Evolutionary conservation across 2,888 invertebrate genomes (phyloP), one percentile per base, ranked within the genome.

Genomic region (Epistrophe grossulariae): DNA sequence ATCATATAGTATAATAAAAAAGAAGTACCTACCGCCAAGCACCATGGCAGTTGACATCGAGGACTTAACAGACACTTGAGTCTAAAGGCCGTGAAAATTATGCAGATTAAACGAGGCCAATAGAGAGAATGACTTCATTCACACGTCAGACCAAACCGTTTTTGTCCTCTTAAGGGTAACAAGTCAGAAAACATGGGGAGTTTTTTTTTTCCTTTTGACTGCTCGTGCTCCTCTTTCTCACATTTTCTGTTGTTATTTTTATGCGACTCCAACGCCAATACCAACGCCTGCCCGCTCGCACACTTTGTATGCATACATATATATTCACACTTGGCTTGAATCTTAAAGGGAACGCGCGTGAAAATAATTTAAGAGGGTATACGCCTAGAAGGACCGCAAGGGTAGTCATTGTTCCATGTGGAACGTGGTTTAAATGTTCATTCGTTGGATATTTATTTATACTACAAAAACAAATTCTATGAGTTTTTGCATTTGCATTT

Each of bases 61-160:
- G 88, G 82, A 82, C 90, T 90, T 90, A 90, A 90, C 90, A 89
- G 90, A 90, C 89, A 90, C 90, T 90, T 90, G 90, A 90, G 84
- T 81, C 66, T 83, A 79, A 79, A 82, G 79, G 83, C 84, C 80
- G 77, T 84, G 76, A 82, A 90, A 89, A 90, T 90, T 90, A 90
- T 90, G 90, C 89, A 90, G 90, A 90, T 90, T 90, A 90, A 90
- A 90, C 89, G 89, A 89, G 89, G 89, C 89, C 89, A 89, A 84
- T 88, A 83, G 83, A 87, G 87, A 83, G 87, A 87, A 87, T 76
- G 82, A 83, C 87, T 83, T 71, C 87, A 87, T 87, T 83, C 87
- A 87, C 87, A 87, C 87, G 87, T 83, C 87, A 87, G 83, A 71
- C 79, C 70, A 57, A 79, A 79, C 24, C 74, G 38, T 68, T 73